A percentile compares a stretch with the other conserved stretches of the same genome.
These are phyloP conservation scores for Ectemnius cavifrons DNA, from an alignment of 2,888 invertebrate species.

Conservation along the genomic window DNA sequence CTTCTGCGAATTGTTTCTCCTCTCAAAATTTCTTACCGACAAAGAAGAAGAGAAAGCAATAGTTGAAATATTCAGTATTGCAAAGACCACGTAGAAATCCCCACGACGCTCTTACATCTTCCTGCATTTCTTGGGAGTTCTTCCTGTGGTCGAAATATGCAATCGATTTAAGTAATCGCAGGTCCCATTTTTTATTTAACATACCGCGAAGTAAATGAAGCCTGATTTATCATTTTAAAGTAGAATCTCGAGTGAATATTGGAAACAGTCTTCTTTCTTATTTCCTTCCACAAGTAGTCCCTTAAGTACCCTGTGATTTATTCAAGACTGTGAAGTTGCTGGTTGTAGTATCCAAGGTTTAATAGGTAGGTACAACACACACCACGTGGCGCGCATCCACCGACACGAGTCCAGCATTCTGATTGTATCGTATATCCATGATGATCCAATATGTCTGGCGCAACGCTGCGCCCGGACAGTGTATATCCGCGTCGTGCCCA, in stretches of 20 bases:
- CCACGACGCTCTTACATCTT: slow-evolving; percentile 22
- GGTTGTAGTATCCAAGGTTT: slow-evolving; percentile 67
- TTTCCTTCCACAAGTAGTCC: slow-evolving; percentile 15
- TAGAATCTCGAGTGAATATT: too few species aligned
- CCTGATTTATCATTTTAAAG: too few species aligned
- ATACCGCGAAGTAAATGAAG: too few species aligned
- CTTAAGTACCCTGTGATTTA: slow-evolving; percentile 57
- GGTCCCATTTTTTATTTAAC: too few species aligned
- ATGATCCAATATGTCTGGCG: slow-evolving; percentile 71
- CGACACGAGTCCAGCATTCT: slow-evolving; percentile 66
- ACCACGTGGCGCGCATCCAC: slow-evolving; percentile 56
- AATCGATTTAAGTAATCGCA: too few species aligned
- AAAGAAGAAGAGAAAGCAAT: slow-evolving; percentile 16
- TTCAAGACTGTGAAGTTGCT: slow-evolving; percentile 45
- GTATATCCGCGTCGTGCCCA: slow-evolving; percentile 19
- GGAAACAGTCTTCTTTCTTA: not conserved
- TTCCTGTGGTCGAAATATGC: too few species aligned
- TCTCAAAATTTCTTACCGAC: slow-evolving; percentile 52
- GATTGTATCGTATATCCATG: slow-evolving; percentile 70
- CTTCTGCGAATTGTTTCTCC: slow-evolving; percentile 51
- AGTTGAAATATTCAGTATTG: slow-evolving; percentile 60
- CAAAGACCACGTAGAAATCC: slow-evolving; percentile 48
- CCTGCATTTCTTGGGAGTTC: not conserved
- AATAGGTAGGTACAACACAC: slow-evolving; percentile 64
- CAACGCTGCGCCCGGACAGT: slow-evolving; percentile 58